phyloP scores from a whole-genome alignment of 2,113 vertebrate genomes.

The Forbesichthys agassizii region DNA sequence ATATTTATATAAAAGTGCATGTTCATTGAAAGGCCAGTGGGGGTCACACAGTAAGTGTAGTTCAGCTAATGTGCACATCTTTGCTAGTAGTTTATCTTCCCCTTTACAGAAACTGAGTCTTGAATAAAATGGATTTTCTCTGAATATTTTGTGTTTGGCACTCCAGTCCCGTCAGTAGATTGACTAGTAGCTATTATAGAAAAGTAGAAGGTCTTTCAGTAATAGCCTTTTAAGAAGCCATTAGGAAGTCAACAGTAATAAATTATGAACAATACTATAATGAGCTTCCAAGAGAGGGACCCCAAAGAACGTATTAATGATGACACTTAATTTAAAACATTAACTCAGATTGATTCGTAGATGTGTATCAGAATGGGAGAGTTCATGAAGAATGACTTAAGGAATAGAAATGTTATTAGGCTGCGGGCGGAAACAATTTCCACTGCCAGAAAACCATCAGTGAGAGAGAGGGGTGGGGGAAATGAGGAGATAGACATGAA shows the following conservation, averaged over 20 bases:
- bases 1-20: too few relatives aligned
- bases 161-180: slow-evolving; percentile 53
- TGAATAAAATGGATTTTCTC: slow-evolving; percentile 31
- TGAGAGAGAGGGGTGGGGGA: slow-evolving; percentile 1
- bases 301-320: slow-evolving; percentile 71
- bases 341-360: slow-evolving; percentile 76
- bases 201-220: slow-evolving; percentile 57
- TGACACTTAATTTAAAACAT: slow-evolving; percentile 75
- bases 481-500: slow-evolving; percentile 22
- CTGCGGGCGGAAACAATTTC: slow-evolving; percentile 59
- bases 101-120: slow-evolving; percentile 32
- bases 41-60: slow-evolving; percentile 7
- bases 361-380: slow-evolving; percentile 71
- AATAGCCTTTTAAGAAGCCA: slow-evolving; percentile 77
- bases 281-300: slow-evolving; percentile 64
- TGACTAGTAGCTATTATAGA: slow-evolving; percentile 64
- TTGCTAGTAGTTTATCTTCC: slow-evolving; percentile 29
- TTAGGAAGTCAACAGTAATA: slow-evolving; percentile 76
- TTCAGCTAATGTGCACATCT: slow-evolving; percentile 21
- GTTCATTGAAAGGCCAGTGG: background rate
- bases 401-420: slow-evolving; percentile 60
- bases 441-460: slow-evolving; percentile 15
- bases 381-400: slow-evolving; percentile 61
- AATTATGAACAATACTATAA: slow-evolving; percentile 77
- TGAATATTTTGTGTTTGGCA: slow-evolving; percentile 42